phyloP scores from a whole-genome alignment of 2,888 invertebrate genomes.

The Phrixothrix hirtus region DNA sequence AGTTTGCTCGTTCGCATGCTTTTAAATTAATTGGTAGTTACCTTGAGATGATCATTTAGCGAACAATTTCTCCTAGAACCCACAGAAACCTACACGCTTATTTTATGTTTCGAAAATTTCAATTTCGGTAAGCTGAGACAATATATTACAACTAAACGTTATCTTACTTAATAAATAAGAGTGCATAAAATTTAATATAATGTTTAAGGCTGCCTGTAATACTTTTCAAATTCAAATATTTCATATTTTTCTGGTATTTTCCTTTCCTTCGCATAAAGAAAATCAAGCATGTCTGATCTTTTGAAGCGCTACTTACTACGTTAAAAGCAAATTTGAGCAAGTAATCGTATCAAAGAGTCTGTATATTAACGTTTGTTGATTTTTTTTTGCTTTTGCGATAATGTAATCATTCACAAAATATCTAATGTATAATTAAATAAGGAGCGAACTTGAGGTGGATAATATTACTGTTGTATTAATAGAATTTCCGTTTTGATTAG shows the following conservation, averaged over 20 bases:
- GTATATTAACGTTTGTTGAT: slow-evolving; percentile 11
- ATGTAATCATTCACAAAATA: slow-evolving; percentile 4
- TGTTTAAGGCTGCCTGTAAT: background rate
- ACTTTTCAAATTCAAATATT: no score
- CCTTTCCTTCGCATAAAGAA: slow-evolving; percentile 9
- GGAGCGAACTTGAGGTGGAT: slow-evolving; percentile 1
- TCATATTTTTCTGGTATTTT: background rate
- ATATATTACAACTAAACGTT: no score
- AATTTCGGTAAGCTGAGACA: no score
- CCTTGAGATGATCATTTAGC: slow-evolving; percentile 11
- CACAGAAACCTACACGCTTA: slow-evolving; percentile 6
- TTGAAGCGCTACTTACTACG: slow-evolving; percentile 16
- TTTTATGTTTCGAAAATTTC: no score
- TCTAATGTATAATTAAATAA: background rate
- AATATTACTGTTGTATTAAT: slow-evolving; percentile 16
- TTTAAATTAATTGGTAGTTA: slow-evolving; percentile 17
- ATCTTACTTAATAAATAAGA: no score
- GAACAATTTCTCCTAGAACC: slow-evolving; percentile 4
- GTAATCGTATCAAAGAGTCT: slow-evolving; percentile 20
- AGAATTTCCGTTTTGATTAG: slow-evolving; percentile 20
- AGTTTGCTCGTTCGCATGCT: slow-evolving; percentile 11
- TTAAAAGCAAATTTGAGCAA: slow-evolving; percentile 20
- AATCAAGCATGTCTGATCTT: slow-evolving; percentile 13
- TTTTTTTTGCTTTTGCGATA: slow-evolving; percentile 8
- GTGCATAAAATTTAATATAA: no score